phyloP scores from a whole-genome alignment of 1,140 invertebrate species.

The Daktulosphaira vitifoliae region DNA sequence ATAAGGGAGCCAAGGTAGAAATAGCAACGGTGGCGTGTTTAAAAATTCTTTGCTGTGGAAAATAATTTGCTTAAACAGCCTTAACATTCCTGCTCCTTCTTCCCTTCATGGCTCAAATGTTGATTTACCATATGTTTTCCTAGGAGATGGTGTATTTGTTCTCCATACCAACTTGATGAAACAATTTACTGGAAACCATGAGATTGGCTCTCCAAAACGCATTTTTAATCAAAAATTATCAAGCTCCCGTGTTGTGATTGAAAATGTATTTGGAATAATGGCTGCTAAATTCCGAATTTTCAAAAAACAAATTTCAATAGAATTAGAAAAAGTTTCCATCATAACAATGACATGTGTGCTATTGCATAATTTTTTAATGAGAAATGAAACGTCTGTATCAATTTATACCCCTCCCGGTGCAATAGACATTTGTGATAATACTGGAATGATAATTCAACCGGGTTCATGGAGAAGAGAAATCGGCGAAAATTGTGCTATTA shows the following conservation, averaged over 20 bases:
- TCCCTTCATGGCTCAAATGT: conserved; percentile 34
- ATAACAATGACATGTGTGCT: conserved; percentile 25
- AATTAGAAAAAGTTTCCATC: conserved; percentile 33
- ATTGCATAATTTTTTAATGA: conserved; percentile 33
- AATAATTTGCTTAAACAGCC: conserved; percentile 41
- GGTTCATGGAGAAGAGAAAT: not conserved
- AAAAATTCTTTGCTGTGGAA: conserved; percentile 40
- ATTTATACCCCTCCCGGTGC: conserved; percentile 19
- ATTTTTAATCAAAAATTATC: conserved; percentile 42
- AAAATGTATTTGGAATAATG: conserved; percentile 44
- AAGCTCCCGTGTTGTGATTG: conserved; percentile 37
- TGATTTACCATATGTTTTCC: conserved; percentile 42
- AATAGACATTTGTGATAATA: conserved; percentile 3
- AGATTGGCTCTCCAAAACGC: conserved; percentile 38
- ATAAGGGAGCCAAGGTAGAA: conserved; percentile 36
- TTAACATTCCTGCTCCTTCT: conserved; percentile 38
- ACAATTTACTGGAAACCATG: conserved; percentile 42
- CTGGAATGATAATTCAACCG: not conserved
- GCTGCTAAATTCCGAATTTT: conserved; percentile 34
- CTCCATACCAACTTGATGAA: conserved; percentile 44
- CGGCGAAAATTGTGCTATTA: not conserved
- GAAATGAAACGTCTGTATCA: conserved; percentile 29
- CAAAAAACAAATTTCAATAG: conserved; percentile 34
- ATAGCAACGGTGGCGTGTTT: conserved; percentile 43
- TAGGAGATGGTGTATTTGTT: conserved; percentile 49